These are phyloP conservation scores for Micoletzkya japonica DNA, from an alignment of 2,888 invertebrate species.

Conservation along the genomic window DNA sequence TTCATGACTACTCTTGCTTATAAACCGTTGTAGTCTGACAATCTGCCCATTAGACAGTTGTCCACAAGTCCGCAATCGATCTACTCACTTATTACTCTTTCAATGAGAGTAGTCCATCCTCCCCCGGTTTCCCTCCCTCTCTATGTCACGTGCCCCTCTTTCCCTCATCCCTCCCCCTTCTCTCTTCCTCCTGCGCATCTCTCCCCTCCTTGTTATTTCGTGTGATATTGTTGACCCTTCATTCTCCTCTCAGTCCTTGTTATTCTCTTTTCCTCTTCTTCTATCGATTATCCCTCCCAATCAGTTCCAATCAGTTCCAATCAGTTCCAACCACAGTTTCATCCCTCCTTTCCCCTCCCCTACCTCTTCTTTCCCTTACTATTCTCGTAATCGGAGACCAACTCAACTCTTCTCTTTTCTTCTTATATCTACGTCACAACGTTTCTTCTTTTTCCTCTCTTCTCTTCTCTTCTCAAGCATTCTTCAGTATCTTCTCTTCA, in stretches of 20 bases:
- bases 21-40: no score
- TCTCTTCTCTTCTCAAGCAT: not conserved
- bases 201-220: not conserved
- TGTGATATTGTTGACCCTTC: conserved; percentile 4
- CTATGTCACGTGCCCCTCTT: not conserved
- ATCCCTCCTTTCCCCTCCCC: not conserved
- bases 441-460: not conserved
- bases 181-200: conserved; percentile 8
- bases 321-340: not conserved
- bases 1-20: no score
- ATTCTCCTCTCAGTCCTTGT: conserved; percentile 14
- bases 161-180: not conserved
- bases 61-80: no score
- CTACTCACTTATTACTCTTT: no score
- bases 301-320: not conserved
- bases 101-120: not conserved
- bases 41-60: no score
- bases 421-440: not conserved
- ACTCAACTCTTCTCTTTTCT: not conserved
- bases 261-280: conserved; percentile 3
- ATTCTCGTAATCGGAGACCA: not conserved
- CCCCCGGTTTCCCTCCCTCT: not conserved
- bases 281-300: not conserved
- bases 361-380: not conserved
- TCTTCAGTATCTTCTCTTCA: not conserved